phyloP scores from a whole-genome alignment of 2,113 vertebrate genomes.

The Sakesphorus luctuosus region DNA sequence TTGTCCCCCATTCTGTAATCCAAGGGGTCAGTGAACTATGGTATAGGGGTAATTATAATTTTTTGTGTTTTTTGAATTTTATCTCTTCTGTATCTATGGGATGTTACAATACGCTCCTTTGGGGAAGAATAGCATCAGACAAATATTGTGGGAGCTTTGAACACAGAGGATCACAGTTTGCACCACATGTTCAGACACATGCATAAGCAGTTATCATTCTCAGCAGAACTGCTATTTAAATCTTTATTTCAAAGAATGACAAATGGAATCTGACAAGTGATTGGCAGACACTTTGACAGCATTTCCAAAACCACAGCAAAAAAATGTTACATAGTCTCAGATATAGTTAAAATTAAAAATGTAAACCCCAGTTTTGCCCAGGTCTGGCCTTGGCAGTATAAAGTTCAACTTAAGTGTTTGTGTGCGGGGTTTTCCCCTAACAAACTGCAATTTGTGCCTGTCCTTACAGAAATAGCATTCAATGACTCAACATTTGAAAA shows the following conservation, averaged over 20 bases:
- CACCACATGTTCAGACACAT: neutral
- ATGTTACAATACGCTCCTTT: neutral
- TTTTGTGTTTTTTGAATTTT: conserved; percentile 16
- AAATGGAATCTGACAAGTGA: neutral
- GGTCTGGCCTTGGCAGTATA: neutral
- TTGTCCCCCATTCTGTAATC: neutral
- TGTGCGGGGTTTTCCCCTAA: accelerated
- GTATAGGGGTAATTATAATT: neutral
- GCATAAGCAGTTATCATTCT: neutral
- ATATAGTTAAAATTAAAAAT: neutral
- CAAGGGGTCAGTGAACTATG: neutral
- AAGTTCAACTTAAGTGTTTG: neutral
- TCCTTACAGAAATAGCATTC: neutral
- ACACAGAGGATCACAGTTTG: neutral
- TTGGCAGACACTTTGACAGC: neutral
- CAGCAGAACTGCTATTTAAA: neutral
- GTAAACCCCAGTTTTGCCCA: neutral
- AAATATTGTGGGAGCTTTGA: conserved; percentile 8
- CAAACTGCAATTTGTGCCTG: neutral
- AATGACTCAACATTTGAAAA: neutral
- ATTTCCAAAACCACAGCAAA: neutral
- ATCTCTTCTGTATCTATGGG: neutral
- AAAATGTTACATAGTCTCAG: neutral
- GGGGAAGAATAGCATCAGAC: neutral
- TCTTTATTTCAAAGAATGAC: neutral